Evolutionary conservation across 2,797 vertebrate species (phyloP).

Genomic region (Dicrostonyx torquatus): DNA sequence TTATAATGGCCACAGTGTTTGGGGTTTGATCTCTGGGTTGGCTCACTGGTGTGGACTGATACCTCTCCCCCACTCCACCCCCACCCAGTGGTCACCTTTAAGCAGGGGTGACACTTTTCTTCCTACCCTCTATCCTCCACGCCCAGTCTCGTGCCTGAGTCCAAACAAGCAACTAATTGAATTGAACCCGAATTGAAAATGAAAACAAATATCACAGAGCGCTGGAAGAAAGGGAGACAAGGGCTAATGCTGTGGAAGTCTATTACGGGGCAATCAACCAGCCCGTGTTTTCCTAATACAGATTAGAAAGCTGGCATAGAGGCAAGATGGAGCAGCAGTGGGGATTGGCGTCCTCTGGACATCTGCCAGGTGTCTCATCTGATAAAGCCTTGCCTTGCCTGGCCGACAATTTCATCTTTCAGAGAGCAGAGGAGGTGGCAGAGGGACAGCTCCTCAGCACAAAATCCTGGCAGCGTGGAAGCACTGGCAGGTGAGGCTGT

Average conservation of each 20-base stretch:
- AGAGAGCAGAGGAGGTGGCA: conserved; percentile 1
- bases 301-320: conserved; percentile 61
- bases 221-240: conserved; percentile 49
- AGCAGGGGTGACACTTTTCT: background rate
- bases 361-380: conserved; percentile 73
- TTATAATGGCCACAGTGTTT: background rate
- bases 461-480: conserved; percentile 42
- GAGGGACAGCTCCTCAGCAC: conserved; percentile 20
- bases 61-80: too few relatives aligned
- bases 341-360: conserved; percentile 63
- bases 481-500: background rate
- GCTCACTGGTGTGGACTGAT: background rate
- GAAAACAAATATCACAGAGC: conserved; percentile 67
- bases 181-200: conserved; percentile 72
- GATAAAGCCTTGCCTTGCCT: conserved; percentile 64
- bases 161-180: conserved; percentile 70
- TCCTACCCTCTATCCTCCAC: background rate
- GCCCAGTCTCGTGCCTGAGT: background rate
- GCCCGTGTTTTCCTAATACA: conserved; percentile 68
- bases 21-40: background rate
- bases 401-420: conserved; percentile 71
- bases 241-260: conserved; percentile 56
- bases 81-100: background rate
- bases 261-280: conserved; percentile 73
- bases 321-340: conserved; percentile 17